Base-by-base conservation (phyloP, 2,888 invertebrate genomes). In the Caenorhabditis auriculariae region DNA sequence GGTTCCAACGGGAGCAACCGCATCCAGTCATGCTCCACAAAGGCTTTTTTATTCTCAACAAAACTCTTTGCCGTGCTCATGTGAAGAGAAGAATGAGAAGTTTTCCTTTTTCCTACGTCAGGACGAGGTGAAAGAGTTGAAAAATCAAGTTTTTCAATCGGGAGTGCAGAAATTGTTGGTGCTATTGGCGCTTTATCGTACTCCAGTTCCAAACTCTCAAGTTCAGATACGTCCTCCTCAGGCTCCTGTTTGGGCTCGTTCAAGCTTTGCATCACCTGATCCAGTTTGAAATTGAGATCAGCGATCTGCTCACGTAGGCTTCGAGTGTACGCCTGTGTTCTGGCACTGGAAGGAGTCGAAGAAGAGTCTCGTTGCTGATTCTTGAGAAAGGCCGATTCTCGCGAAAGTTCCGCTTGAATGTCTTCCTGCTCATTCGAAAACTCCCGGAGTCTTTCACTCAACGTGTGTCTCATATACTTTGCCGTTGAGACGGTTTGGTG, bases 131-230 rank as follows among this genome's bases (percentile, higher is more conserved):
- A 35, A n/a, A 47, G 26, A 9, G 26, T 6, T 24, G 15, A 49
- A 28, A 61, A 61, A 21, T 61, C 52, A 17, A 61, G 32, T 26
- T 61, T 61, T 43, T 61, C 61, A 37, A 61, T 55, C 6, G n/a
- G n/a, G n/a, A n/a, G n/a, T n/a, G 27, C 35, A 5, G 56, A 53
- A 4, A 26, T 28, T 12, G 27, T 17, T 21, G 45, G n/a, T 17
- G 26, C n/a, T 1, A 53, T 38, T 19, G 48, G 56, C 15, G 56
- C 56, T 7, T 49, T 47, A 24, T 61, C 56, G 41, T 56, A 53
- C 17, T 52, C 9, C 12, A 56, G 35, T 19, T 49, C n/a, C n/a
- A n/a, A n/a, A n/a, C n/a, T n/a, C n/a, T n/a, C 53, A 17, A 61
- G 29, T 3, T 61, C 61, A 0, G 50, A 48, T 1, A 53, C 47